Evolutionary conservation across 2,888 invertebrate species (phyloP), one percentile per base, ranked within the genome.

Genomic region (Barypeithes pellucidus): DNA sequence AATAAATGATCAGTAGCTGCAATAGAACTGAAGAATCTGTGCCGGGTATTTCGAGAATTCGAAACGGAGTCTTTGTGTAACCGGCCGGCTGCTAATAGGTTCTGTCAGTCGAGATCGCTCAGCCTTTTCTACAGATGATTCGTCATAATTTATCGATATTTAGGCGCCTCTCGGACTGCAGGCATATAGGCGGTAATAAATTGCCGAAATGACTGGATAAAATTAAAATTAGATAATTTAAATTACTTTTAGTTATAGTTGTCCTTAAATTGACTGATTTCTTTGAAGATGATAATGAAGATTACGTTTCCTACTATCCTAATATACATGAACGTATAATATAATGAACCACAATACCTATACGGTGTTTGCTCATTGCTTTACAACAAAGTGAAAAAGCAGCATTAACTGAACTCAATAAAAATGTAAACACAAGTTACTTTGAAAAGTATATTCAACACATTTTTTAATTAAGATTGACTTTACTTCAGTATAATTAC

Each of bases 61-160:
- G 81, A 80, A 81, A 81, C 80, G 78, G 77, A 67, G 52, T 75
- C 76, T 76, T 76, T 76, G 76, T 75, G 50, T 24, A 57, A 50
- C 52, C 59, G 57, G 77, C 79, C 78, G 75, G 77, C 80, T 80
- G 83, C 81, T 84, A 84, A 84, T 83, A 83, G 83, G 83, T 81
- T 83, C 82, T 83, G 84, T 84, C 84, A 84, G 83, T 72, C 77
- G 77, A 76, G 80, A 73, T 79, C 79, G 79, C 80, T 79, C 80
- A 81, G 78, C 80, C 80, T 80, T 80, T 80, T 77, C 77, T 78
- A 73, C 73, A 75, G 77, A 81, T 79, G 79, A 81, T 80, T 79
- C 79, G 79, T 77, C 77, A 79, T 82, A 81, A 82, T 82, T 81
- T 82, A 82, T 82, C 77, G 81, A 79, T 80, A 76, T 77, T 74